Conservation (phyloP, 2,113 vertebrate genomes). For the Pseudorhombus dupliciocellatus region DNA sequence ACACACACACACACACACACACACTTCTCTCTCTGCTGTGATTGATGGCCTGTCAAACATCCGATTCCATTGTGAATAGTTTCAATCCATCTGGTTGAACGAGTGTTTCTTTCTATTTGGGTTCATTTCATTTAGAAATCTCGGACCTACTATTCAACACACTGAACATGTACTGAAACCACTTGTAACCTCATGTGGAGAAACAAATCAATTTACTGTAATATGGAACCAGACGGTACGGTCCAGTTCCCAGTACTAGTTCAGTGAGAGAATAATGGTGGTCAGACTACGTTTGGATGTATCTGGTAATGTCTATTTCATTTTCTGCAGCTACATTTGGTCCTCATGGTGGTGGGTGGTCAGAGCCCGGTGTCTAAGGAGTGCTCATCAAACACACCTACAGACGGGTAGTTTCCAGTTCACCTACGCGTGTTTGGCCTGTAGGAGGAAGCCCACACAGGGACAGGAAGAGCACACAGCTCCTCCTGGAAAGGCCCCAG, state of each 20-base stretch:
- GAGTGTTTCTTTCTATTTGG: neutral
- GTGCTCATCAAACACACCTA: constrained; percentile 23
- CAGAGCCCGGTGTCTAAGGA: constrained; percentile 11
- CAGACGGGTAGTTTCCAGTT: constrained; percentile 16
- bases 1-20: neutral
- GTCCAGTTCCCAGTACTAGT: neutral
- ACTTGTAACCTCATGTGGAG: too few species aligned
- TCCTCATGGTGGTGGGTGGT: constrained; percentile 5
- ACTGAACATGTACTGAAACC: too few species aligned
- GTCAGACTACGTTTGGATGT: neutral
- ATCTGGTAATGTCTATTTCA: neutral
- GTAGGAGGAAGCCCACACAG: constrained; percentile 33
- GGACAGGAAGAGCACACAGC: neutral
- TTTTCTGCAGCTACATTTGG: neutral
- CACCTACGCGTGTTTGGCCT: constrained; percentile 12
- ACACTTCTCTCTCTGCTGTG: neutral
- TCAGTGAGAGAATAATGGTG: too few species aligned
- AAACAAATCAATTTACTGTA: neutral
- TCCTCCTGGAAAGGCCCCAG: neutral
- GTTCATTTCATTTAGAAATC: neutral
- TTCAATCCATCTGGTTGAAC: neutral
- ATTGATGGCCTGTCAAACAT: constrained; percentile 29
- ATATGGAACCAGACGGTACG: neutral
- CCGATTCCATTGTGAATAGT: neutral
- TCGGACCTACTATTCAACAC: neutral